Conservation (phyloP, 2,797 vertebrate genomes). For the Gephyroberyx darwinii region DNA sequence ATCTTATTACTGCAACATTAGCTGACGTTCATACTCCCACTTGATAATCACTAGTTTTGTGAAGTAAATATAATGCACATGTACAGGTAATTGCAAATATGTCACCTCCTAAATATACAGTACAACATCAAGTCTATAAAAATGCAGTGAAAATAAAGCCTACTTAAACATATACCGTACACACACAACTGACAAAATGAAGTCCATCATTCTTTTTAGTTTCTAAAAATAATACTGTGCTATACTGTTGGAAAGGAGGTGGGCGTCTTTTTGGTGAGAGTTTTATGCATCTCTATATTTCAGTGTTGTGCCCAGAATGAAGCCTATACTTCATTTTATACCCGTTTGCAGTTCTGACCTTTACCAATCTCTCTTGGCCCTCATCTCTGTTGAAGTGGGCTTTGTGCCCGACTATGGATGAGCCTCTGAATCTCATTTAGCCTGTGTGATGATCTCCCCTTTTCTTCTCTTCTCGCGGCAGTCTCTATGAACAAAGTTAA, state of each 20-base stretch:
- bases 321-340: conserved; percentile 75
- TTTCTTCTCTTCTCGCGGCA: conserved; percentile 60
- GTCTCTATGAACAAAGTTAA: conserved; percentile 70
- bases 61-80: too few species aligned
- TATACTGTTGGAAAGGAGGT: conserved; percentile 26
- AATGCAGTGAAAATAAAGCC: too few species aligned
- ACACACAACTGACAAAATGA: background rate
- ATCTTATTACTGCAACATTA: too few species aligned
- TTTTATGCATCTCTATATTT: conserved; percentile 62
- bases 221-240: conserved; percentile 43
- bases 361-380: conserved; percentile 78
- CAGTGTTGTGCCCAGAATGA: conserved; percentile 70
- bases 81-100: too few species aligned
- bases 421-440: conserved; percentile 82
- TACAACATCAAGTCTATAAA: background rate
- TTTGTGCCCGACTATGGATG: conserved; percentile 76
- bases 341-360: conserved; percentile 80
- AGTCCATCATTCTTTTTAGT: conserved; percentile 9
- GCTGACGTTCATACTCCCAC: too few species aligned
- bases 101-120: conserved; percentile 1
- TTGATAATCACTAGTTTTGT: too few species aligned
- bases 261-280: conserved; percentile 42
- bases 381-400: conserved; percentile 79
- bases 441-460: conserved; percentile 66
- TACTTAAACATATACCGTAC: too few species aligned